Evolutionary conservation across 2,113 vertebrate species (phyloP).

Genomic region (Colius striatus): DNA sequence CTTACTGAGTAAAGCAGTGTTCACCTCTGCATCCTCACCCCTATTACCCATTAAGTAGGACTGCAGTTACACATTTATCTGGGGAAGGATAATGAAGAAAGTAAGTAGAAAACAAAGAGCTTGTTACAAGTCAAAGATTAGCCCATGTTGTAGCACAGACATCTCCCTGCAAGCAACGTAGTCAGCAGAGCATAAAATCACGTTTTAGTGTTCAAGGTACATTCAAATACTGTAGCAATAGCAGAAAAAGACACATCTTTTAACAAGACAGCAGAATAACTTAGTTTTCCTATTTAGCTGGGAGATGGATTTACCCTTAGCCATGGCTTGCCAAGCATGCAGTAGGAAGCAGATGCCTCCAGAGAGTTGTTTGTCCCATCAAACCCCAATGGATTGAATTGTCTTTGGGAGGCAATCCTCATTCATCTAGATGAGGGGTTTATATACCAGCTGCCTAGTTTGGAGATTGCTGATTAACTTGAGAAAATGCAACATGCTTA

Average conservation of each 20-base stretch:
- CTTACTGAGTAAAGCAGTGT: neutral
- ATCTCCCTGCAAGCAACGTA: slow-evolving; percentile 4
- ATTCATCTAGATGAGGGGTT: neutral
- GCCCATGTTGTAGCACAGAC: neutral
- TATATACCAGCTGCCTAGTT: neutral
- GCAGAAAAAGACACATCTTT: neutral
- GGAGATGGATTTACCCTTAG: neutral
- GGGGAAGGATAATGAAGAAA: slow-evolving; percentile 20
- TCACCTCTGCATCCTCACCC: neutral
- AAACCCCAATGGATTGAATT: neutral
- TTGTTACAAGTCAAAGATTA: slow-evolving; percentile 40
- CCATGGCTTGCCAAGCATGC: neutral
- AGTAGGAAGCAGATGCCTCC: neutral
- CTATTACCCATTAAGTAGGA: neutral
- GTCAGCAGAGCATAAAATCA: slow-evolving; percentile 30
- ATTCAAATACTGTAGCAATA: neutral
- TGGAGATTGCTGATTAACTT: neutral
- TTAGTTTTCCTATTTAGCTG: neutral
- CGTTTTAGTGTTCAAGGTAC: neutral
- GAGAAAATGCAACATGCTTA: neutral
- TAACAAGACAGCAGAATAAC: neutral
- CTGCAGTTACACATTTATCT: neutral
- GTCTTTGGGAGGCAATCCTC: neutral
- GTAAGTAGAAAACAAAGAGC: slow-evolving; percentile 19
- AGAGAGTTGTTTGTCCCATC: neutral